Evolutionary conservation across 2,797 vertebrate species (phyloP), one percentile per base, ranked within the genome.

Genomic region (Galago senegalensis): DNA sequence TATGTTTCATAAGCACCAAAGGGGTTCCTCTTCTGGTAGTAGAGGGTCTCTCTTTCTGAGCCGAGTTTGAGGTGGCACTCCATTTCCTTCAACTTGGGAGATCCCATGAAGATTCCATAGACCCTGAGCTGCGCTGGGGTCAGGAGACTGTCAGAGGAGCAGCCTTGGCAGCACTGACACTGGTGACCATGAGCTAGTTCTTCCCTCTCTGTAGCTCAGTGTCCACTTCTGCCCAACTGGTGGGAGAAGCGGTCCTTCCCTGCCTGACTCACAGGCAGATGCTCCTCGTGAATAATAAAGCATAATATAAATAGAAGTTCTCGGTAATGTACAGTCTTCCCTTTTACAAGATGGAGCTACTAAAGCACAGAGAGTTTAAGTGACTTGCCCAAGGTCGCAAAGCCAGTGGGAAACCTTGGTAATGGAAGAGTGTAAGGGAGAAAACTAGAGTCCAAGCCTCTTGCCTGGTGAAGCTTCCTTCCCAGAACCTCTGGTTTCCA

Each of bases 321-420:
- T 65, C 61, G 14, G 23, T 60, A 40, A 80, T n/a, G 18, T 0
- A 69, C 37, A 40, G 13, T 14, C 46, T 65, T 17, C 73, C 88
- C 34, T 49, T 94, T 88, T 82, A 88, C 25, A 88, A 31, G 40
- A 60, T 5, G 61, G 40, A 4, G 12, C 37, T 63, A 29, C 43
- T 3, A 18, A 60, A 86, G 37, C 65, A 49, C 73, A 88, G 58
- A 76, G 79, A 87, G 29, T 69, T 67, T 60, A 58, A 90, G 31
- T 58, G 34, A 86, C 82, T 87, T 37, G 60, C 11, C 82, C 60
- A 87, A 84, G 65, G 75, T 96, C 92, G 81, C 77, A 80, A 40
- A 93, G 69, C 29, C 60, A 5, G 7, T 46, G 53, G 73, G 53
- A 80, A 67, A 61, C 67, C 18, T 82, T 40, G 27, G 17, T 17